phyloP scores from a whole-genome alignment of 37 sponge, comb jelly and placozoan genomes.

The Halichondria panicea region DNA sequence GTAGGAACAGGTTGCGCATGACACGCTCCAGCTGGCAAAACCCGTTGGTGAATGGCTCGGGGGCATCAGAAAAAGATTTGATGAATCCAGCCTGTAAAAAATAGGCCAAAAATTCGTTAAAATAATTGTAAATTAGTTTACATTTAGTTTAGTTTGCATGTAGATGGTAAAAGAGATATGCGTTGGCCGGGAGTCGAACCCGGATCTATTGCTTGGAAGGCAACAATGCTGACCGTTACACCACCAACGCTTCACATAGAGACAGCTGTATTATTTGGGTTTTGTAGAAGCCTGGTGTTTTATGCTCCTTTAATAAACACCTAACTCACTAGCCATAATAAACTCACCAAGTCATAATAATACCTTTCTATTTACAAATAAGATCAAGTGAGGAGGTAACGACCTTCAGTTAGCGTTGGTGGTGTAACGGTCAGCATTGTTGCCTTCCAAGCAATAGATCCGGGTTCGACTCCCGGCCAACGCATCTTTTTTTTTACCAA shows the following conservation, averaged over 20 bases:
- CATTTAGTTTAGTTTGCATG: too few relatives aligned
- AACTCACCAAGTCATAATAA: too few relatives aligned
- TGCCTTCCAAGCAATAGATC: constrained; percentile 99
- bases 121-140: too few relatives aligned
- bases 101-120: not conserved
- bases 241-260: constrained; percentile 99
- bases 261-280: too few relatives aligned
- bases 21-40: constrained; percentile 85
- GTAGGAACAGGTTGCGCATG: constrained; percentile 86
- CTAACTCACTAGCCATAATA: too few relatives aligned
- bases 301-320: too few relatives aligned
- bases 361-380: too few relatives aligned
- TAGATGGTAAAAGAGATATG: constrained; percentile 75
- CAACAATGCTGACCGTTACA: constrained; percentile 96
- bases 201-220: constrained; percentile 99
- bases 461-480: constrained; percentile 99
- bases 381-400: too few relatives aligned
- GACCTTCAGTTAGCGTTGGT: too few relatives aligned
- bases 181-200: constrained; percentile 99
- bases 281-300: too few relatives aligned
- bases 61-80: constrained; percentile 90
- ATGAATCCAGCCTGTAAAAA: constrained; percentile 83
- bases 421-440: constrained; percentile 95
- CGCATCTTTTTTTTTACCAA: constrained; percentile 81
- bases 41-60: constrained; percentile 67